Evolutionary conservation across 1,140 invertebrate genomes (phyloP).

Genomic region (Monomorium pharaonis): DNA sequence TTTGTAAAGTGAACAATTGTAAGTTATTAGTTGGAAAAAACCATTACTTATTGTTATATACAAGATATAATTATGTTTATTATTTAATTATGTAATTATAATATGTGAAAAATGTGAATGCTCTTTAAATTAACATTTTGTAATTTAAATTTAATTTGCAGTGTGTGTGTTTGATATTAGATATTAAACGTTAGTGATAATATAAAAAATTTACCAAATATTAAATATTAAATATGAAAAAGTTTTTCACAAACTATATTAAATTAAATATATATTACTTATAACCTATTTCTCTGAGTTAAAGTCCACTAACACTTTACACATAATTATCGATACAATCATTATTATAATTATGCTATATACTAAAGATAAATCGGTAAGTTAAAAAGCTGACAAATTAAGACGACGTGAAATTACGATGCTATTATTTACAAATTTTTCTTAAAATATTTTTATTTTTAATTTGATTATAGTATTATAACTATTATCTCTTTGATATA

Average conservation of each 20-base stretch:
- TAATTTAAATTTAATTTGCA: background rate
- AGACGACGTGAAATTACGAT: background rate
- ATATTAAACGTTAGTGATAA: background rate
- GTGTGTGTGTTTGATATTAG: background rate
- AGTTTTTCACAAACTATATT: background rate
- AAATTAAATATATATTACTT: background rate
- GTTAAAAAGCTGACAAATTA: background rate
- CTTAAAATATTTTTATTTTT: background rate
- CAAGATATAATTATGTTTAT: background rate
- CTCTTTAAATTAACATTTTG: background rate
- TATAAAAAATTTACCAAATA: background rate
- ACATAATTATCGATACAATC: background rate
- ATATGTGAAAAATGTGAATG: background rate
- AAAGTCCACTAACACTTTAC: conserved; percentile 8
- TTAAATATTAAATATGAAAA: background rate
- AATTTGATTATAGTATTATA: background rate
- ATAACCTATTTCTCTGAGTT: background rate
- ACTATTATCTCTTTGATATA: background rate
- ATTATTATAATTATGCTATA: conserved; percentile 1
- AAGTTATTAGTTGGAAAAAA: background rate
- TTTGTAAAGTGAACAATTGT: background rate
- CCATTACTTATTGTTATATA: conserved; percentile 10
- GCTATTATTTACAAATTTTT: conserved; percentile 28
- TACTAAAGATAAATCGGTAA: conserved; percentile 5
- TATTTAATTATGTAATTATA: background rate